phyloP scores from a whole-genome alignment of 2,797 vertebrate genomes.

The Xiphophorus birchmanni region DNA sequence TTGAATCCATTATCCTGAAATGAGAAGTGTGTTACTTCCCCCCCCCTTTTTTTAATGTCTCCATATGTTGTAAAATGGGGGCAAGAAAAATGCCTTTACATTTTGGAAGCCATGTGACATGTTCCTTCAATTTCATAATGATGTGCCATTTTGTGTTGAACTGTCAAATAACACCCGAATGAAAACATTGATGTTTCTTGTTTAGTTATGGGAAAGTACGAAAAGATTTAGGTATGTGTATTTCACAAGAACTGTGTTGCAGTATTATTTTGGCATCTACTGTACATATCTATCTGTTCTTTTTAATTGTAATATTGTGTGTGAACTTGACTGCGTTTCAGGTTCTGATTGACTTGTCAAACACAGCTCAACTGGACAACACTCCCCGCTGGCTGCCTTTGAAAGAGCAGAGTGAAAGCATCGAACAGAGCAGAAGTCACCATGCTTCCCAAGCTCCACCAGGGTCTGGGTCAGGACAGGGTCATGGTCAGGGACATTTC shows the following conservation, averaged over 20 bases:
- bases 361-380: conserved; percentile 91
- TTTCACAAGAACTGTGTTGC: not conserved
- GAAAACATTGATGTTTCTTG: not conserved
- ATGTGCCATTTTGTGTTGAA: not conserved
- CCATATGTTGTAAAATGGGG: no score
- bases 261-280: not conserved
- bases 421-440: conserved; percentile 89
- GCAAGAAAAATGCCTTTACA: not conserved
- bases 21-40: no score
- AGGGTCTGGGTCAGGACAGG: conserved; percentile 68
- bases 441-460: conserved; percentile 83
- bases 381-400: conserved; percentile 93
- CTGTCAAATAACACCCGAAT: not conserved
- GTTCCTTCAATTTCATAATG: not conserved
- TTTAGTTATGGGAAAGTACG: not conserved
- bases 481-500: conserved; percentile 48
- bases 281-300: not conserved
- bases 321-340: conserved; percentile 58
- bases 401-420: conserved; percentile 94
- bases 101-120: not conserved
- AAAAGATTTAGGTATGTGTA: not conserved
- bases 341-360: conserved; percentile 96
- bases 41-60: no score
- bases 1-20: no score
- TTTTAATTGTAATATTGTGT: conserved; percentile 1